phyloP scores from a whole-genome alignment of 2,113 vertebrate species.

The Equus quagga region DNA sequence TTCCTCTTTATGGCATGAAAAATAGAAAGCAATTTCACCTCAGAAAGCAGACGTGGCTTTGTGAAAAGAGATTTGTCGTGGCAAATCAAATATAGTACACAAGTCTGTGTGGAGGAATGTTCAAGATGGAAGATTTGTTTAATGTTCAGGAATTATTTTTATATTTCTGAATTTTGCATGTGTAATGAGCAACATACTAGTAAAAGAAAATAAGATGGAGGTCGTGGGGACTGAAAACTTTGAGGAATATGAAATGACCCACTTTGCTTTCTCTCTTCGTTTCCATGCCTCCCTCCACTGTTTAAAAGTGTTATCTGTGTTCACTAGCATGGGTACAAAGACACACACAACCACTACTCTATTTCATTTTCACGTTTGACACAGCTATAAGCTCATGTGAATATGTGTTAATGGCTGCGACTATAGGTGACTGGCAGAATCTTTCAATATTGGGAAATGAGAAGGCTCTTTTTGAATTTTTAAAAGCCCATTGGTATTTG shows the following conservation, averaged over 20 bases:
- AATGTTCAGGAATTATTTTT: background rate
- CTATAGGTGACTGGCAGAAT: background rate
- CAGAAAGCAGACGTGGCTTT: conserved; percentile 31
- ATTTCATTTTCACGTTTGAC: background rate
- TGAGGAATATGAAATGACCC: background rate
- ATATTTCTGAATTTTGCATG: background rate
- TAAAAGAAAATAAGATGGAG: background rate
- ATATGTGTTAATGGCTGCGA: background rate
- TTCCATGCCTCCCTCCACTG: background rate
- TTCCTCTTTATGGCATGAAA: background rate
- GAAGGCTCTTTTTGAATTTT: background rate
- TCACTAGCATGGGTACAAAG: background rate
- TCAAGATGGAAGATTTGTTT: background rate
- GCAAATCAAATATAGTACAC: background rate
- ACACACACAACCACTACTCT: background rate
- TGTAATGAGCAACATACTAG: background rate
- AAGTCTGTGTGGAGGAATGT: background rate
- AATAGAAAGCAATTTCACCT: background rate
- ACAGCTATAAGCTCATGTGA: background rate
- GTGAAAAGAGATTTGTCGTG: background rate
- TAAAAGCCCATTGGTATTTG: background rate
- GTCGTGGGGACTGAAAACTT: background rate
- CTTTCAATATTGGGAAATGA: background rate
- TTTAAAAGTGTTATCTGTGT: background rate
- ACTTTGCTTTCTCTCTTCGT: background rate